Percentiles rank a stretch among this genome's conserved stretches.
Evolutionary conservation across 2,797 vertebrate species (phyloP).

Genomic region (Malacoraja senta): DNA sequence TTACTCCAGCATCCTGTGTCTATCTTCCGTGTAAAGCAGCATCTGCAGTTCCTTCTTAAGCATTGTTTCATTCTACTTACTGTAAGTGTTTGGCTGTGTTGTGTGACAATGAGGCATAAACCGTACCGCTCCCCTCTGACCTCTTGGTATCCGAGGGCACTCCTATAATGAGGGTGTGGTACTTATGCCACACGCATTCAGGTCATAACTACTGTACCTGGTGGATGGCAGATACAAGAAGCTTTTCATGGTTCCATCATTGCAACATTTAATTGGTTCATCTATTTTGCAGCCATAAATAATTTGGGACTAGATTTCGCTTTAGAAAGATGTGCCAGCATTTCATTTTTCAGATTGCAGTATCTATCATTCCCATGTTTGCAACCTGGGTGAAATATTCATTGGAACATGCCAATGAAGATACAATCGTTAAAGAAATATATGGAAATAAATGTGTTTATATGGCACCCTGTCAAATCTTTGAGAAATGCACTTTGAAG

Average conservation of each 20-base stretch:
- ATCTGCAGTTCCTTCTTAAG: no score
- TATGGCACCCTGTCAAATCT: not conserved
- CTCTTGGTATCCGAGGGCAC: not conserved
- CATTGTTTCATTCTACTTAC: not conserved
- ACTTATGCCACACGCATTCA: not conserved
- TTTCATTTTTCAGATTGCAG: not conserved
- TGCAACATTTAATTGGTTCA: slow-evolving; percentile 1
- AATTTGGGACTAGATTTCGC: slow-evolving; percentile 14
- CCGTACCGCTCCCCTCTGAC: not conserved
- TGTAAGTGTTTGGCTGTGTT: not conserved
- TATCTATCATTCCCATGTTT: not conserved
- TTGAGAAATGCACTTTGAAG: not conserved
- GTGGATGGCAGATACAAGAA: not conserved
- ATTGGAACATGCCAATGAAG: not conserved
- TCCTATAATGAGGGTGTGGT: not conserved
- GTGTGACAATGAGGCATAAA: not conserved
- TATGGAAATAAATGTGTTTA: not conserved
- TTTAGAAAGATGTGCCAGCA: not conserved
- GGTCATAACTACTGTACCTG: not conserved
- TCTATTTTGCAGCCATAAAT: not conserved
- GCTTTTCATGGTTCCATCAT: not conserved
- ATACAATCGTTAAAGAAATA: not conserved
- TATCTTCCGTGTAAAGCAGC: no score
- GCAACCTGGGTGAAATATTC: not conserved
- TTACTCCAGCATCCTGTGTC: no score